These are phyloP conservation scores for Poeciliopsis paucimaculata DNA, from an alignment of 2,797 vertebrate species.

Conservation along the genomic window DNA sequence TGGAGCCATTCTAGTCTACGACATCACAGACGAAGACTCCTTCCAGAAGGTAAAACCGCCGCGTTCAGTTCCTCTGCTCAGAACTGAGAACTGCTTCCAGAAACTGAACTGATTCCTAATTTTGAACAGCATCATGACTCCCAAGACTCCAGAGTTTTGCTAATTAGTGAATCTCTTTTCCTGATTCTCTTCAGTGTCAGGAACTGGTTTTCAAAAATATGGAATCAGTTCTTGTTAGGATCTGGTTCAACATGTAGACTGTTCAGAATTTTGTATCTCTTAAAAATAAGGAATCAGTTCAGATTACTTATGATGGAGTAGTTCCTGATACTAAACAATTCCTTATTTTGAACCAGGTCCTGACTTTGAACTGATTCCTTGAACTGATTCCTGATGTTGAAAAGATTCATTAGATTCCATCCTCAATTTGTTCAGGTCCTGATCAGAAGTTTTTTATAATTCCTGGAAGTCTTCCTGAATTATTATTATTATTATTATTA, in stretches of 20 bases:
- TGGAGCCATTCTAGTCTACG: constrained; percentile 96
- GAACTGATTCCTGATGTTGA: neutral
- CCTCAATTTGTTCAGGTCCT: no score
- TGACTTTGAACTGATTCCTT: neutral
- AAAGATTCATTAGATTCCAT: neutral
- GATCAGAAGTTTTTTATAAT: no score
- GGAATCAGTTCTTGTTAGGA: neutral
- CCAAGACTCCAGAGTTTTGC: neutral
- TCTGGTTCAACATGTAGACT: neutral
- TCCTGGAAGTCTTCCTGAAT: neutral
- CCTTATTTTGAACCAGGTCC: neutral
- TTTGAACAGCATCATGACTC: neutral
- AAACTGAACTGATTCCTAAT: neutral
- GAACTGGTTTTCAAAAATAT: neutral
- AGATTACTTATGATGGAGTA: neutral
- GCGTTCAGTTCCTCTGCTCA: neutral
- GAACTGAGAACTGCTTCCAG: neutral
- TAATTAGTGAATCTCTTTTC: neutral
- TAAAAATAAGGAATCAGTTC: neutral
- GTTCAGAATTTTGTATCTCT: no score
- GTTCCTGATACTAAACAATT: neutral
- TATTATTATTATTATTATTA: no score
- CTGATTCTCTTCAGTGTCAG: neutral
- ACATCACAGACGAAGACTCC: constrained; percentile 98
- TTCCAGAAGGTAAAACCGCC: constrained; percentile 90